Evolutionary conservation across 2,113 vertebrate genomes (phyloP).

Genomic region (Phyllopteryx taeniolatus): DNA sequence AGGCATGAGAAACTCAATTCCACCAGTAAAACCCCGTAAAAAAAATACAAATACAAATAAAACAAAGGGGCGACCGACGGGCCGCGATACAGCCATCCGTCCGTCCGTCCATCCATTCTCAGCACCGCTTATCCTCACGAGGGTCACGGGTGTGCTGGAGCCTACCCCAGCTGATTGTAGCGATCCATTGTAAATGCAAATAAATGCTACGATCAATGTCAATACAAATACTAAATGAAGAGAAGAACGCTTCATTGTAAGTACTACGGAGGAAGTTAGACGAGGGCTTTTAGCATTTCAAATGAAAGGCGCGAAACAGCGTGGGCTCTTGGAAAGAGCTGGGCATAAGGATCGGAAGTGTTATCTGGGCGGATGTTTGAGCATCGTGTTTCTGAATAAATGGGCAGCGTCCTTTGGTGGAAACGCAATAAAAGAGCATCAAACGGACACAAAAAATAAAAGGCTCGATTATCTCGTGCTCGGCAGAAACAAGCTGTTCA

Average conservation of each 20-base stretch:
- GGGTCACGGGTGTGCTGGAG: too few species aligned
- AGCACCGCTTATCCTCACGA: too few species aligned
- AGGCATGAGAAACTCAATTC: too few species aligned
- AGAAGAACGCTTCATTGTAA: not conserved
- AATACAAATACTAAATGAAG: not conserved
- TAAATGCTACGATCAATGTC: not conserved
- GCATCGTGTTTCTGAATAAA: slow-evolving; percentile 29
- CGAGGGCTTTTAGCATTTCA: slow-evolving; percentile 42
- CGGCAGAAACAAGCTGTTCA: slow-evolving; percentile 51
- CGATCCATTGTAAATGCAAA: not conserved
- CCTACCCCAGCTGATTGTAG: not conserved
- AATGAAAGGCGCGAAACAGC: slow-evolving; percentile 32
- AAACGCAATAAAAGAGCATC: slow-evolving; percentile 23
- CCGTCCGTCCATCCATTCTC: too few species aligned
- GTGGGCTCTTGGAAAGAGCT: slow-evolving; percentile 35
- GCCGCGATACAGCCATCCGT: too few species aligned
- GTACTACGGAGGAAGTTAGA: not conserved
- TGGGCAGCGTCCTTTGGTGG: slow-evolving; percentile 9
- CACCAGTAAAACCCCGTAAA: too few species aligned
- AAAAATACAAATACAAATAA: not conserved
- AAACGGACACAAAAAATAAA: slow-evolving; percentile 26
- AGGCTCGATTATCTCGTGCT: slow-evolving; percentile 36
- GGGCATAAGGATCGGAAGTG: slow-evolving; percentile 31
- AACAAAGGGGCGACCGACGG: not conserved
- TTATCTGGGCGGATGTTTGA: slow-evolving; percentile 34